A percentile compares a stretch with the other conserved stretches of the same genome.
phyloP scores from a whole-genome alignment of 2,113 vertebrate genomes.

The Phyllopteryx taeniolatus region DNA sequence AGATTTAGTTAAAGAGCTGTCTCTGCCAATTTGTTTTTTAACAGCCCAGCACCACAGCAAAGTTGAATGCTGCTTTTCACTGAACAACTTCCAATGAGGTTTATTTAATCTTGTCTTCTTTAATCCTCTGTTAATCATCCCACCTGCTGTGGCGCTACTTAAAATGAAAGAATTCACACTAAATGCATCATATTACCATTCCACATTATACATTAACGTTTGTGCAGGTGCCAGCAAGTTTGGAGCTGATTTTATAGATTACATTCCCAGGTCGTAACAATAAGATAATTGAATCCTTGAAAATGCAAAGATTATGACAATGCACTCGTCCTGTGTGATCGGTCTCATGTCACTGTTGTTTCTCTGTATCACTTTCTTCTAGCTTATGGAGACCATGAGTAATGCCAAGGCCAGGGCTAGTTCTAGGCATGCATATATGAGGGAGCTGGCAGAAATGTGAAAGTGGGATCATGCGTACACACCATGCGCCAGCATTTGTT shows the following conservation, averaged over 20 bases:
- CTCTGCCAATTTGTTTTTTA: conserved; percentile 4
- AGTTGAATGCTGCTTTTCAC: conserved; percentile 9
- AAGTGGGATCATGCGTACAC: background rate
- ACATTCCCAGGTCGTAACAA: conserved; percentile 10
- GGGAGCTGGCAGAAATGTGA: background rate
- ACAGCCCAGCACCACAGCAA: conserved; percentile 3
- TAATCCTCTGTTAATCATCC: conserved; percentile 29
- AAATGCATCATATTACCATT: conserved; percentile 6
- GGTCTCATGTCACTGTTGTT: background rate
- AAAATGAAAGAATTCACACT: conserved; percentile 3
- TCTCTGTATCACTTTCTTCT: background rate
- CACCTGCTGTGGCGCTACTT: conserved; percentile 24
- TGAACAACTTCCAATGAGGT: conserved; percentile 9
- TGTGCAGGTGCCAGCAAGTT: conserved; percentile 11
- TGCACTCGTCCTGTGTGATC: too few species aligned
- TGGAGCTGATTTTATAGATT: conserved; percentile 21
- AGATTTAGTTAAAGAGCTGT: conserved; percentile 21
- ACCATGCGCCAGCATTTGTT: background rate
- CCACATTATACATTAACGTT: background rate
- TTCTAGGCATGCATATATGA: background rate
- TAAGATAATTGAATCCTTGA: background rate
- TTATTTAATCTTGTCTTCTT: conserved; percentile 23
- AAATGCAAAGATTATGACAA: background rate
- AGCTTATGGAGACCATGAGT: background rate
- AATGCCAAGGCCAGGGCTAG: background rate